Evolutionary conservation across 64 coral and sea anemone genomes (phyloP), one percentile per base, ranked within the genome.

Genomic region (Porites lutea): DNA sequence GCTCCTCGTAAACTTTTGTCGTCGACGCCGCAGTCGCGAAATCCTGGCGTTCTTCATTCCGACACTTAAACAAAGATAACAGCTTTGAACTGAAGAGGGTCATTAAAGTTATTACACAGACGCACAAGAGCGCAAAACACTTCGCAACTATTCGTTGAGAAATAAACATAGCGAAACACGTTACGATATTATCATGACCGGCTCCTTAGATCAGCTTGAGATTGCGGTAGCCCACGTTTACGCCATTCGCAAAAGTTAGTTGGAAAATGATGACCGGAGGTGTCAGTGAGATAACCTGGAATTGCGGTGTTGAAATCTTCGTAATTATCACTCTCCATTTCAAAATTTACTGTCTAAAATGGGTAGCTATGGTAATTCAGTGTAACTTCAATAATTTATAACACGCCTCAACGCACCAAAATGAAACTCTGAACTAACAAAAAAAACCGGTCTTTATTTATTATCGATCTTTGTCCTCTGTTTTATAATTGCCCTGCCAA

Each of bases 21-120:
- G 27, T 84, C 51, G 81, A 67, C 48, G 27, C 27, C 27, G 52
- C 63, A 47, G n/a, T 53, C 62, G 46, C 46, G 43, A 19, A 22
- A 14, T 84, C 62, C 61, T 50, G 13, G 7, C n/a, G 47, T 84
- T 84, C 52, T 84, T 63, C 81, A 52, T 84, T 23, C 12, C 9
- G 22, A 61, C 78, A 68, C 9, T 69, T 64, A 51, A 18, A 84
- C 45, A 44, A 68, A 50, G 46, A 84, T 52, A 84, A 84, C 81
- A 65, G 62, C 16, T 8, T 51, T 48, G 19, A 84, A 22, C 44
- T 13, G 44, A 53, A 84, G 47, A 84, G 46, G 81, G 63, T 84
- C 81, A 84, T 19, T 16, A 84, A 9, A 66, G 62, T 68, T 50
- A 68, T 18, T 20, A 69, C 12, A 76, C 73, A 51, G 62, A 19